Percentiles rank a stretch among this genome's conserved stretches.
phyloP scores from a whole-genome alignment of 2,797 vertebrate species.

The Esox lucius region DNA sequence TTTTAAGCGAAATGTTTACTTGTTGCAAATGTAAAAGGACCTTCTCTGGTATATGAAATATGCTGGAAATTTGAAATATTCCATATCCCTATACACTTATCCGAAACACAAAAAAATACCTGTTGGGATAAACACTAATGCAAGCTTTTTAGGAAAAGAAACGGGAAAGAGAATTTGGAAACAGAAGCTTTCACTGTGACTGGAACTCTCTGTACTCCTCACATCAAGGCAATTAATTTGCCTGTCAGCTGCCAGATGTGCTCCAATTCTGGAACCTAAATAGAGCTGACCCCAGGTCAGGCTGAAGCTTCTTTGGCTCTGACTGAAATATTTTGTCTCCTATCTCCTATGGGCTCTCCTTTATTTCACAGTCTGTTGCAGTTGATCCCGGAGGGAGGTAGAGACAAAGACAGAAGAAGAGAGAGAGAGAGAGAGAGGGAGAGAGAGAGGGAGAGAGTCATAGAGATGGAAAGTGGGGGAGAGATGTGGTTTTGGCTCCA shows the following conservation, averaged over 20 bases:
- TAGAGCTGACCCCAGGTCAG: conserved; percentile 23
- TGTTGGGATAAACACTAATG: background rate
- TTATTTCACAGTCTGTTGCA: background rate
- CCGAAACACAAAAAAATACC: background rate
- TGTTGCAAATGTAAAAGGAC: background rate
- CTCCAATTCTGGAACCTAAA: background rate
- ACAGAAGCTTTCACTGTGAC: conserved; percentile 3
- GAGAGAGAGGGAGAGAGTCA: background rate
- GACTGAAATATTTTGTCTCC: conserved; percentile 27
- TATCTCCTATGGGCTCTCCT: conserved; percentile 3
- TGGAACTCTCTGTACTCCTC: conserved; percentile 20
- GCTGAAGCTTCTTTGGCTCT: conserved; percentile 10
- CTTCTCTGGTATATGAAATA: background rate
- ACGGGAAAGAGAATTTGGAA: background rate
- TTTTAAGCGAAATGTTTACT: background rate
- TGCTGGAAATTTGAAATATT: background rate
- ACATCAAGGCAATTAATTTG: conserved; percentile 12
- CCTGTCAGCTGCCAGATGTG: conserved; percentile 27
- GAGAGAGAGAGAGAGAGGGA: background rate
- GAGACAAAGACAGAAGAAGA: background rate
- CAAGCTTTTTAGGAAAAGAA: background rate
- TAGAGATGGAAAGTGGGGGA: background rate
- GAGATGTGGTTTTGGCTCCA: conserved; percentile 39
- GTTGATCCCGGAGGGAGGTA: conserved; percentile 13
- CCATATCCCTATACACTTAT: background rate